These are phyloP conservation scores for Bovichtus diacanthus DNA, from an alignment of 2,797 vertebrate genomes.

Conservation along the genomic window DNA sequence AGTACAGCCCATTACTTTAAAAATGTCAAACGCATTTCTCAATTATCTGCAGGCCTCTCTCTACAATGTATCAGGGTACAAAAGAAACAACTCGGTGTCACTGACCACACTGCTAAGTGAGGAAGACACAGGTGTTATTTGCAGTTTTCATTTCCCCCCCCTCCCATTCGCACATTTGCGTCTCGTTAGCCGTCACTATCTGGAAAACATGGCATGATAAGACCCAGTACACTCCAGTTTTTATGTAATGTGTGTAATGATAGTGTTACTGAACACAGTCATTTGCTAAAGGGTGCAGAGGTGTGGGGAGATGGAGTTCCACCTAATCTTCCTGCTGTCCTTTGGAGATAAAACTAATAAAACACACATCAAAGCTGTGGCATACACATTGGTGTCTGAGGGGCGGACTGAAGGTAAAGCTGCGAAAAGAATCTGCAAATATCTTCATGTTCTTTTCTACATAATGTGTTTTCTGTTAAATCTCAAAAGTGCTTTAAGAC, in stretches of 20 bases:
- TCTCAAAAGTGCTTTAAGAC: constrained; percentile 5
- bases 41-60: constrained; percentile 32
- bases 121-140: constrained; percentile 34
- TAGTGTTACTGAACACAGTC: constrained; percentile 37
- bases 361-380: constrained; percentile 38
- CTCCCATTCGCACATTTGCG: constrained; percentile 34
- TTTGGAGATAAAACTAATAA: constrained; percentile 62
- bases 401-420: neutral
- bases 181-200: constrained; percentile 60
- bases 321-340: constrained; percentile 44
- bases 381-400: neutral
- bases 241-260: constrained; percentile 52
- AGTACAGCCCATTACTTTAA: constrained; percentile 29
- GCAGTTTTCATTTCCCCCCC: constrained; percentile 44
- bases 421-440: neutral
- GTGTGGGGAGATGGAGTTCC: constrained; percentile 33
- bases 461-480: neutral
- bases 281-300: constrained; percentile 41
- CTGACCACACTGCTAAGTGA: constrained; percentile 13
- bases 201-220: constrained; percentile 62
- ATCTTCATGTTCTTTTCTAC: neutral
- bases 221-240: constrained; percentile 23
- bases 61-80: constrained; percentile 22
- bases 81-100: constrained; percentile 31
- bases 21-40: constrained; percentile 49